Evolutionary conservation across 2,888 invertebrate genomes (phyloP).

Genomic region (Tigriopus californicus): DNA sequence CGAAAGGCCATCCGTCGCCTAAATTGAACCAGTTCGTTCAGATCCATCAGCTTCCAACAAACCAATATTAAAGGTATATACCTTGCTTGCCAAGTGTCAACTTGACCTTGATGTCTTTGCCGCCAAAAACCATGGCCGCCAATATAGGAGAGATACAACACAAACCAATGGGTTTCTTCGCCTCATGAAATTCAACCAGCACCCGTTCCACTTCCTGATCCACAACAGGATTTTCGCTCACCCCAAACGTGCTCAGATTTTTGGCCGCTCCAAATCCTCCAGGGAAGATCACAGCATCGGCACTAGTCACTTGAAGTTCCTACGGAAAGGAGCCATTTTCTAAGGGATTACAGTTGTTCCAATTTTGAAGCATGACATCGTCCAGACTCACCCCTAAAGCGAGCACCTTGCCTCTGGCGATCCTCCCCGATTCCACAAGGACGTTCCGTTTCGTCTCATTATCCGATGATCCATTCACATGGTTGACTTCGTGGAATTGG

Average conservation of each 20-base stretch:
- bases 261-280: constrained; percentile 39
- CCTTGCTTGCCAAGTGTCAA: no score
- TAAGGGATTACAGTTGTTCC: neutral
- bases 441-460: constrained; percentile 29
- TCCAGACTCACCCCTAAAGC: constrained; percentile 19
- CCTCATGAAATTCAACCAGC: constrained; percentile 32
- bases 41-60: neutral
- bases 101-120: neutral
- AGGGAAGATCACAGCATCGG: constrained; percentile 36
- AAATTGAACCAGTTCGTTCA: no score
- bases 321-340: constrained; percentile 24
- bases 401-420: constrained; percentile 31
- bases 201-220: constrained; percentile 30
- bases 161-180: constrained; percentile 35
- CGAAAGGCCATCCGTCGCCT: constrained; percentile 32
- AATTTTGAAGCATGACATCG: neutral
- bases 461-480: constrained; percentile 26
- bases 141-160: constrained; percentile 36
- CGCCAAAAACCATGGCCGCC: constrained; percentile 29
- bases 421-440: constrained; percentile 35
- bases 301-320: constrained; percentile 29
- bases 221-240: neutral
- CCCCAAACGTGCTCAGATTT: constrained; percentile 31
- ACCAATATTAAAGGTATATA: no score
- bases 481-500: constrained; percentile 33